Evolutionary conservation across 2,113 vertebrate species (phyloP).

Genomic region (Gymnobelideus leadbeateri): DNA sequence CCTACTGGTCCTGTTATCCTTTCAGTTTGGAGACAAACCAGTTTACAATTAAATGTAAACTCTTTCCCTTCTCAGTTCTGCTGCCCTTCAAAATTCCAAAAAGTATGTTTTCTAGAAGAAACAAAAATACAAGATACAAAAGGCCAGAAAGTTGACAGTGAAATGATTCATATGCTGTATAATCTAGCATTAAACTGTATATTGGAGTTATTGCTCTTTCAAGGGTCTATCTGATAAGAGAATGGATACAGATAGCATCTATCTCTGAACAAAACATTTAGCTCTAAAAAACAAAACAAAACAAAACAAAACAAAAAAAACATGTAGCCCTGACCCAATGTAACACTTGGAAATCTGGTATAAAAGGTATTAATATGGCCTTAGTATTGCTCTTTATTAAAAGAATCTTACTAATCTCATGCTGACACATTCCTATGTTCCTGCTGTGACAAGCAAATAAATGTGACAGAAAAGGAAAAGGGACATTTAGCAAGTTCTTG

Average conservation of each 20-base stretch:
- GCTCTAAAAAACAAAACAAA: no score
- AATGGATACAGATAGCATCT: slow-evolving; percentile 21
- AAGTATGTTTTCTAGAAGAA: slow-evolving; percentile 17
- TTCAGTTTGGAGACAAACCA: slow-evolving; percentile 50
- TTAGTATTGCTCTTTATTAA: not conserved
- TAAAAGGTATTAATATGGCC: not conserved
- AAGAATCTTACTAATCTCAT: slow-evolving; percentile 9
- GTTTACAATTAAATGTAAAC: not conserved
- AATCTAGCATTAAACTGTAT: not conserved
- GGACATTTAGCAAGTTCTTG: slow-evolving; percentile 17
- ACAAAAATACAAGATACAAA: slow-evolving; percentile 33
- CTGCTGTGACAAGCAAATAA: slow-evolving; percentile 3
- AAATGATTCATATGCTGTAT: not conserved
- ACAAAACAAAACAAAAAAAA: no score
- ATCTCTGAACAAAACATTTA: not conserved
- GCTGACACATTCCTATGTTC: slow-evolving; percentile 22
- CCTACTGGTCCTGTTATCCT: slow-evolving; percentile 35
- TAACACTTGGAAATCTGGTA: not conserved
- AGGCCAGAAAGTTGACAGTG: not conserved
- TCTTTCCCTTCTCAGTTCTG: not conserved
- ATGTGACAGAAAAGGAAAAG: slow-evolving; percentile 20
- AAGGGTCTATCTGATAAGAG: not conserved
- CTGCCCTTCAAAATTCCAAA: slow-evolving; percentile 17
- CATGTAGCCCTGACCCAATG: not conserved
- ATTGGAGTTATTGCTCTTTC: not conserved